phyloP scores from a whole-genome alignment of 1,140 invertebrate species.

The Drosophila neocordata region DNA sequence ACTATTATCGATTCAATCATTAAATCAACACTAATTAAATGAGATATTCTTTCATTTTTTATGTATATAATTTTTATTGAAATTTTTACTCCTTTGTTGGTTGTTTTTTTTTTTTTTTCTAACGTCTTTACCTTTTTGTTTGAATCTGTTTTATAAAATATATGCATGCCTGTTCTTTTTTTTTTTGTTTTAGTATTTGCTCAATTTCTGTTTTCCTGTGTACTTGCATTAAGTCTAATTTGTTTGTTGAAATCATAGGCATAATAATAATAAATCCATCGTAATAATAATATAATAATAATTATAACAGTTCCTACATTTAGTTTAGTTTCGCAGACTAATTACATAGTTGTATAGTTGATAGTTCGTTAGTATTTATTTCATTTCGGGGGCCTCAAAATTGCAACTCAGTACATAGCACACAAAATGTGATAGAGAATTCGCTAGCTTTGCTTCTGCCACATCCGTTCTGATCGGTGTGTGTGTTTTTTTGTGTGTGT shows the following conservation, averaged over 20 bases:
- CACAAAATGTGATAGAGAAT: conserved; percentile 56
- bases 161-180: conserved; percentile 19
- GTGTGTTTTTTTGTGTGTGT: conserved; percentile 24
- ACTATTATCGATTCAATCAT: too few relatives aligned
- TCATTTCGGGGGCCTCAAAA: conserved; percentile 59
- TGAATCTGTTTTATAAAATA: conserved; percentile 26
- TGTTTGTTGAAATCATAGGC: conserved; percentile 68
- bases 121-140: conserved; percentile 63
- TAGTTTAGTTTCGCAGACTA: conserved; percentile 70
- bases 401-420: conserved; percentile 74
- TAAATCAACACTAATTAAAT: neutral
- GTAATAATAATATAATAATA: conserved; percentile 49
- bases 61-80: conserved; percentile 61
- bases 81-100: conserved; percentile 54
- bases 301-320: conserved; percentile 66
- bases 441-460: conserved; percentile 48
- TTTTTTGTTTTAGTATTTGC: conserved; percentile 44
- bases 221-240: conserved; percentile 70
- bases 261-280: conserved; percentile 32
- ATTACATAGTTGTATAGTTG: conserved; percentile 53
- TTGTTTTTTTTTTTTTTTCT: conserved; percentile 60
- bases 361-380: conserved; percentile 63
- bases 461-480: conserved; percentile 24
- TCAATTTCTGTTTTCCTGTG: conserved; percentile 66
- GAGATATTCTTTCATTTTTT: conserved; percentile 7